These are phyloP conservation scores for Conus canariensis DNA, from an alignment of 2,888 invertebrate species.

Conservation along the genomic window DNA sequence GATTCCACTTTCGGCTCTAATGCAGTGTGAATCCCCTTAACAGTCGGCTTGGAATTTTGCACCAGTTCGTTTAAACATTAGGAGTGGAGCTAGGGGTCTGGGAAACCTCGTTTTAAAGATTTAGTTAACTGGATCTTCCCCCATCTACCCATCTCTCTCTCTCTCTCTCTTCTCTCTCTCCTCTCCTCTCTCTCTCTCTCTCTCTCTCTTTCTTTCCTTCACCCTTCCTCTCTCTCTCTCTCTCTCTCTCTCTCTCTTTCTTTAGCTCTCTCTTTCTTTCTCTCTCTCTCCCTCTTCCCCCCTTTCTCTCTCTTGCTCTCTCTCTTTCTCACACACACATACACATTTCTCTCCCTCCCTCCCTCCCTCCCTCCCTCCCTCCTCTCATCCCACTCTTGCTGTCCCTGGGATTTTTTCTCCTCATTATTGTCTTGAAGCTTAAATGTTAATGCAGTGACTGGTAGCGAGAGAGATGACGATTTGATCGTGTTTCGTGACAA, in stretches of 20 bases:
- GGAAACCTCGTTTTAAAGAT: too few relatives aligned
- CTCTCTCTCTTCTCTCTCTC: neutral
- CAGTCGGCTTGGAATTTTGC: too few relatives aligned
- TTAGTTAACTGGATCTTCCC: too few relatives aligned
- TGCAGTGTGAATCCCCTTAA: too few relatives aligned
- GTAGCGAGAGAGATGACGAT: too few relatives aligned
- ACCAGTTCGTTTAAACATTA: too few relatives aligned
- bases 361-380: neutral
- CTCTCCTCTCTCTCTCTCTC: constrained; percentile 15
- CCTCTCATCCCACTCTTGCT: neutral
- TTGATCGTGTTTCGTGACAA: too few relatives aligned
- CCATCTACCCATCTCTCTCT: too few relatives aligned
- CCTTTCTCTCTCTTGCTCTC: neutral
- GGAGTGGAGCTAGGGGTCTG: too few relatives aligned
- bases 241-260: neutral
- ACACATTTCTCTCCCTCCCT: neutral
- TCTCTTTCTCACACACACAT: neutral
- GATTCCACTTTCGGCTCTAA: too few relatives aligned
- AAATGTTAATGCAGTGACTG: too few relatives aligned
- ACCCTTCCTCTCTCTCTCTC: neutral
- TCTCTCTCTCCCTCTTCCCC: neutral
- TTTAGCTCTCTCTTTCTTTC: neutral
- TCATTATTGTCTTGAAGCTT: too few relatives aligned
- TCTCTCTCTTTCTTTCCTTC: constrained; percentile 19
- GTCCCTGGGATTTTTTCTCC: neutral